A percentile compares a stretch with the other conserved stretches of the same genome.
phyloP scores from a whole-genome alignment of 2,113 vertebrate species.

The Oryzias woworae region DNA sequence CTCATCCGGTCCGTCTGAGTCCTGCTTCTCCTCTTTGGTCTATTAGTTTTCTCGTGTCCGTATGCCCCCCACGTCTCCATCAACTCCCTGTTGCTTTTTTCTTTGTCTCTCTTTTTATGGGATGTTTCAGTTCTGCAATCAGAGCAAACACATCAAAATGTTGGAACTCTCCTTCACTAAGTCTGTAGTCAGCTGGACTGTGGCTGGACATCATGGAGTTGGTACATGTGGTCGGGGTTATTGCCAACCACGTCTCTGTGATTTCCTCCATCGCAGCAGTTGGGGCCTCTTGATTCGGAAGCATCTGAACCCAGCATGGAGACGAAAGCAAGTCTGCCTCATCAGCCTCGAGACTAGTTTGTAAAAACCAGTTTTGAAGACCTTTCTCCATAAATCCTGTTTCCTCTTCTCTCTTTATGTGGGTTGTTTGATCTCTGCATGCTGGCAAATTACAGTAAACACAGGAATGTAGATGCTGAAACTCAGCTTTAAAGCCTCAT shows the following conservation, averaged over 20 bases:
- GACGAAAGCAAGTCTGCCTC: conserved; percentile 39
- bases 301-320: conserved; percentile 50
- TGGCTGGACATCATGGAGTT: conserved; percentile 20
- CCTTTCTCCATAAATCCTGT: conserved; percentile 37
- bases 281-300: conserved; percentile 45
- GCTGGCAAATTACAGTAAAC: conserved; percentile 39
- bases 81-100: too few relatives aligned
- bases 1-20: too few relatives aligned
- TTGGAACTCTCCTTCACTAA: too few relatives aligned
- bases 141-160: too few relatives aligned
- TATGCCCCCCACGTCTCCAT: too few relatives aligned
- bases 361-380: conserved; percentile 25
- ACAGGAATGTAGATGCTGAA: conserved; percentile 17
- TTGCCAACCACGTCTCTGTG: conserved; percentile 38
- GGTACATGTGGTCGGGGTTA: conserved; percentile 34
- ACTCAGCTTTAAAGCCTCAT: conserved; percentile 42
- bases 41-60: too few relatives aligned
- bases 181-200: conserved; percentile 8
- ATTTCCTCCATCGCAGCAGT: conserved; percentile 66
- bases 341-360: conserved; percentile 35
- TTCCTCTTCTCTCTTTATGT: conserved; percentile 53
- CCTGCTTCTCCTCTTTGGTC: too few relatives aligned
- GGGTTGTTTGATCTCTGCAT: conserved; percentile 60
- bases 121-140: too few relatives aligned
- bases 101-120: too few relatives aligned